A percentile compares a stretch with the other conserved stretches of the same genome.
phyloP scores from a whole-genome alignment of 1,140 invertebrate species.

The Mya arenaria region DNA sequence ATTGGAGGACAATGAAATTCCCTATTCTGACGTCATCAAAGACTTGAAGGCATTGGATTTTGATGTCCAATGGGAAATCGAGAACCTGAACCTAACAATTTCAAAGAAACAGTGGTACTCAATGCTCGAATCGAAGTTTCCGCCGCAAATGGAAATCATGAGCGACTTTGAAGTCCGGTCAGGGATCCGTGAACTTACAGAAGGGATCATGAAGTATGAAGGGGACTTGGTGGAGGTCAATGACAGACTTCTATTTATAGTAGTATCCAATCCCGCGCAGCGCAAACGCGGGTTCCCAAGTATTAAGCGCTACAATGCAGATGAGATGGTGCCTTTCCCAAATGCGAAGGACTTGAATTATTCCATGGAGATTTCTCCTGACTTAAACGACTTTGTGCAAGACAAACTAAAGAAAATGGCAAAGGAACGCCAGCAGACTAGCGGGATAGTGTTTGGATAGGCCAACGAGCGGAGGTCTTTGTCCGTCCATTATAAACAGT shows the following conservation, averaged over 20 bases:
- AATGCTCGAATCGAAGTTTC: constrained; percentile 77
- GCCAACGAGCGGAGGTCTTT: too few relatives aligned
- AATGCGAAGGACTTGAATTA: constrained; percentile 60
- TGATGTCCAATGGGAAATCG: constrained; percentile 78
- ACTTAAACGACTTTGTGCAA: constrained; percentile 50
- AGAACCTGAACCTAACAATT: constrained; percentile 74
- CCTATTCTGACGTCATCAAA: constrained; percentile 74
- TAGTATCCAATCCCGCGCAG: constrained; percentile 62
- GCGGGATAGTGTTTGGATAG: neutral
- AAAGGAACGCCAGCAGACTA: neutral
- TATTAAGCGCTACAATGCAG: constrained; percentile 66
- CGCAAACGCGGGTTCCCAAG: constrained; percentile 64
- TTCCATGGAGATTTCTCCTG: constrained; percentile 67
- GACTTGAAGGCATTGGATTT: constrained; percentile 71
- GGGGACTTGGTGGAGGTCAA: constrained; percentile 74
- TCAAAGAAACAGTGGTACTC: constrained; percentile 77
- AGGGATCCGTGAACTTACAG: constrained; percentile 77
- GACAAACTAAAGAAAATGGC: constrained; percentile 9
- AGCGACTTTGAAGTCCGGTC: constrained; percentile 72
- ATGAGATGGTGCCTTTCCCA: constrained; percentile 57
- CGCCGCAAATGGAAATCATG: constrained; percentile 75
- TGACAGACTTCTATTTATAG: constrained; percentile 76
- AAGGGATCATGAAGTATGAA: constrained; percentile 78
- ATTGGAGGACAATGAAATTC: constrained; percentile 72
- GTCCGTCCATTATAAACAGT: too few relatives aligned